phyloP scores from a whole-genome alignment of 2,113 vertebrate species.

The Poecile atricapillus region DNA sequence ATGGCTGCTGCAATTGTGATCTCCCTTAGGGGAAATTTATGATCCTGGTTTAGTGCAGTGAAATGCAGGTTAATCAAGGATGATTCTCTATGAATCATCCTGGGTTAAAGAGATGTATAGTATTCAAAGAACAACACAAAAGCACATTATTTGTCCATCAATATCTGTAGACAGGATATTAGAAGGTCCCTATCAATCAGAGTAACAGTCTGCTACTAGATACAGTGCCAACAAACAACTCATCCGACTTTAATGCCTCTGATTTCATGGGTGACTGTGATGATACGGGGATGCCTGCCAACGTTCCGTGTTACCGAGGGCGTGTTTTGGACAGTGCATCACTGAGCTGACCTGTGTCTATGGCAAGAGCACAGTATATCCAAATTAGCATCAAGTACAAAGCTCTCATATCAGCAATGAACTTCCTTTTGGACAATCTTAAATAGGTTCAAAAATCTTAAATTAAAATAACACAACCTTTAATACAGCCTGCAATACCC shows the following conservation, averaged over 20 bases:
- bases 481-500: not conserved
- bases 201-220: not conserved
- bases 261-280: not conserved
- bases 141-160: not conserved
- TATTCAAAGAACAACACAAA: not conserved
- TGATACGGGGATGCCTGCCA: not conserved
- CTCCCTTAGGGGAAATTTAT: not conserved
- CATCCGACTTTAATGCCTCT: rapidly evolving
- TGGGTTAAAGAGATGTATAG: not conserved
- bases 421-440: not conserved
- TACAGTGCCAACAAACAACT: not conserved
- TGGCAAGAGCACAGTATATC: not conserved
- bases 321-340: not conserved
- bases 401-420: not conserved
- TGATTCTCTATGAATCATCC: not conserved
- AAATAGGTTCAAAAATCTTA: not conserved
- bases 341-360: not conserved
- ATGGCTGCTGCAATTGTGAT: rapidly evolving
- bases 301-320: not conserved
- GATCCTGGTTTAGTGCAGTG: not conserved
- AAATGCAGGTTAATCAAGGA: not conserved
- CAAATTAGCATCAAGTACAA: not conserved
- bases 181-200: not conserved
- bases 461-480: not conserved
- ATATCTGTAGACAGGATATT: not conserved